Evolutionary conservation across 2,797 vertebrate genomes (phyloP).

Genomic region (Rhincodon typus): DNA sequence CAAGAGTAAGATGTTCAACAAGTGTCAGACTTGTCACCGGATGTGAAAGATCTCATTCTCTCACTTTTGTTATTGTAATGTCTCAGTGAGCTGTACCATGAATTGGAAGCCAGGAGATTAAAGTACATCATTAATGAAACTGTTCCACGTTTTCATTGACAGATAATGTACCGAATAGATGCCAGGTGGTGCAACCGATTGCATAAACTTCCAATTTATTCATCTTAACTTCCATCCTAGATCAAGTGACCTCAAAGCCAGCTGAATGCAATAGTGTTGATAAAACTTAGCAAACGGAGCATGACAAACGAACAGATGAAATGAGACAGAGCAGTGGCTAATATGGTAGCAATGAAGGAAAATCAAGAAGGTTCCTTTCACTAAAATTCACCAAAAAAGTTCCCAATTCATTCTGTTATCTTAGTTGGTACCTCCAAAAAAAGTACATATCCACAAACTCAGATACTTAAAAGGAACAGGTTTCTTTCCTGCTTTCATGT

Average conservation of each 20-base stretch:
- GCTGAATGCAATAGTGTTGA: not conserved
- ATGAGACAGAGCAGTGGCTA: not conserved
- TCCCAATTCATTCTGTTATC: not conserved
- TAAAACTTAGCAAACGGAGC: not conserved
- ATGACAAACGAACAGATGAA: not conserved
- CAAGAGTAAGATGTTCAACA: not conserved
- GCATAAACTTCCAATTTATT: not conserved
- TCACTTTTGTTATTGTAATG: not conserved
- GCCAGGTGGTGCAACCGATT: not conserved
- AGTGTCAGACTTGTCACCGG: not conserved
- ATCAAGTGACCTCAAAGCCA: not conserved
- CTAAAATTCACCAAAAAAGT: not conserved
- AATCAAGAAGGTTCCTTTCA: not conserved
- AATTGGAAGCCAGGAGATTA: not conserved
- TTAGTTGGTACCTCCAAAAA: not conserved
- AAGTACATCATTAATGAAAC: not conserved
- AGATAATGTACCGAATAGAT: not conserved
- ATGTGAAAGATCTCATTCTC: not conserved
- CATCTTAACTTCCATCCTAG: not conserved
- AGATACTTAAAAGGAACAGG: not conserved
- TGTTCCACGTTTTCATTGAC: not conserved
- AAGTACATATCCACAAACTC: too few species aligned
- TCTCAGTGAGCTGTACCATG: not conserved
- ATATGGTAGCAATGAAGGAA: not conserved
- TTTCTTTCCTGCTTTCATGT: not conserved